These are phyloP conservation scores for Drosophila pachea DNA, from an alignment of 1,140 invertebrate species.

Conservation along the genomic window DNA sequence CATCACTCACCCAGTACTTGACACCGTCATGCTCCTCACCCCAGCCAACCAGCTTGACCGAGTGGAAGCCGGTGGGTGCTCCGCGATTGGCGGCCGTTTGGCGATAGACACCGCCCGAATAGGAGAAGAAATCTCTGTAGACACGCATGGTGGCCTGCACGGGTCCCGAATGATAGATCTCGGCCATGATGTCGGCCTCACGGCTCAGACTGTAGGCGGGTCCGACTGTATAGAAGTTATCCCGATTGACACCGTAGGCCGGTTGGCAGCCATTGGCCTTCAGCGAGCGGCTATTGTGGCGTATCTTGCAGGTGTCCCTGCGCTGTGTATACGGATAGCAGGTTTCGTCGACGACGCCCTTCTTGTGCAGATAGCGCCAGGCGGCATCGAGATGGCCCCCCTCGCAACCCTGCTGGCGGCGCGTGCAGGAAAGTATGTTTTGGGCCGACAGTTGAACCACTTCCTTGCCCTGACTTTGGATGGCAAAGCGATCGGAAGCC, in stretches of 20 bases:
- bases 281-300: conserved; percentile 79
- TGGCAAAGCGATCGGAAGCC: conserved; percentile 88
- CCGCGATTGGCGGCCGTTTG: conserved; percentile 81
- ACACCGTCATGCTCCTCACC: conserved; percentile 85
- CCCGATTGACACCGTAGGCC: conserved; percentile 79
- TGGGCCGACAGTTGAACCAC: conserved; percentile 87
- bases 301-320: conserved; percentile 82
- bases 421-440: conserved; percentile 91
- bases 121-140: conserved; percentile 94
- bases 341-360: conserved; percentile 88
- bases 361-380: conserved; percentile 91
- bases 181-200: conserved; percentile 93
- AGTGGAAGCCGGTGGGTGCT: conserved; percentile 87
- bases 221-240: conserved; percentile 86
- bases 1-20: conserved; percentile 91
- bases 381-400: conserved; percentile 94
- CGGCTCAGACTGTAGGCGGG: conserved; percentile 90
- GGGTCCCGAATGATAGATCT: conserved; percentile 94
- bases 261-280: conserved; percentile 80
- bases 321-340: conserved; percentile 90
- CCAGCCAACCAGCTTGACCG: conserved; percentile 94
- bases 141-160: conserved; percentile 96
- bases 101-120: conserved; percentile 89
- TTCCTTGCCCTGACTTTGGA: conserved; percentile 89
- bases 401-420: conserved; percentile 87